Conservation (phyloP, 2,888 invertebrate genomes). For the Cerceris rybyensis region DNA sequence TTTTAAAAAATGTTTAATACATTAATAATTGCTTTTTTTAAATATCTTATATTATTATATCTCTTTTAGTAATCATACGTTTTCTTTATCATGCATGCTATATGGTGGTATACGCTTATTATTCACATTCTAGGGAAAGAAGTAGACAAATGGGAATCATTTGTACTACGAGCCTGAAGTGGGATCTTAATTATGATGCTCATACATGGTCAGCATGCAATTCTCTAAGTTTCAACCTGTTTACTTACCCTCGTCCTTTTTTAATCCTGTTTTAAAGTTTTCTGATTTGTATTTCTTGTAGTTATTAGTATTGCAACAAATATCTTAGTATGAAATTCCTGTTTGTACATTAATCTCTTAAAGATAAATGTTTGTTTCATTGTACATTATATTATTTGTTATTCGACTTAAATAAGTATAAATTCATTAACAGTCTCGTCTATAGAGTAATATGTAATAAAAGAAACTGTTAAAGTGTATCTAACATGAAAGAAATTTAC, state of each 20-base stretch:
- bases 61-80: neutral
- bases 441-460: no score
- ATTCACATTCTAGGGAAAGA: constrained; percentile 79
- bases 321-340: neutral
- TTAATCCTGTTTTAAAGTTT: constrained; percentile 10
- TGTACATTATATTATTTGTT: neutral
- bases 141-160: constrained; percentile 76
- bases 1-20: neutral
- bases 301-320: neutral
- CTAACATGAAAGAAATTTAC: no score
- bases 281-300: constrained; percentile 1
- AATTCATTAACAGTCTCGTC: no score
- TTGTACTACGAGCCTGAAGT: constrained; percentile 73
- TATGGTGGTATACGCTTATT: constrained; percentile 70
- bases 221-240: constrained; percentile 58
- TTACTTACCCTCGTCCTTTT: constrained; percentile 12
- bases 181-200: constrained; percentile 73
- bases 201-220: constrained; percentile 78
- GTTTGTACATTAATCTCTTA: no score
- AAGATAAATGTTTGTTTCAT: neutral
- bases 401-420: neutral
- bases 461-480: no score
- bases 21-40: neutral
- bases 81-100: constrained; percentile 71
- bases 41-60: neutral